Percentiles rank a stretch among this genome's conserved stretches.
Evolutionary conservation across 1,140 invertebrate species (phyloP).

Genomic region (Drosophila pallidifrons): DNA sequence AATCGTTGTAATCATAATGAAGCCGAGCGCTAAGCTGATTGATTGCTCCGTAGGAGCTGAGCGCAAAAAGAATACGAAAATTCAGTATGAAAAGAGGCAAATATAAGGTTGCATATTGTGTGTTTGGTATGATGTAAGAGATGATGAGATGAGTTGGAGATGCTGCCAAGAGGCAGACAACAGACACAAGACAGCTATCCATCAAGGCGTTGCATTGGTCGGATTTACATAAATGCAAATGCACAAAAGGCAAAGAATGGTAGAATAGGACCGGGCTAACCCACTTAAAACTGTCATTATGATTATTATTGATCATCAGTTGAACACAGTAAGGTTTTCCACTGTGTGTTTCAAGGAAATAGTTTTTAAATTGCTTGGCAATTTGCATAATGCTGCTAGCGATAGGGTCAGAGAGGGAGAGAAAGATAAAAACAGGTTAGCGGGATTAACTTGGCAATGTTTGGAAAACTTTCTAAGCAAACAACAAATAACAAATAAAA

Average conservation of each 20-base stretch:
- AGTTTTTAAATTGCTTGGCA: constrained; percentile 48
- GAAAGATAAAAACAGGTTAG: constrained; percentile 56
- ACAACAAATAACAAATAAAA: constrained; percentile 41
- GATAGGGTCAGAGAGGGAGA: constrained; percentile 9
- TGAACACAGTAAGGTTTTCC: background rate
- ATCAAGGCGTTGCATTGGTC: constrained; percentile 53
- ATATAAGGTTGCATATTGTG: constrained; percentile 36
- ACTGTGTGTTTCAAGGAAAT: constrained; percentile 5
- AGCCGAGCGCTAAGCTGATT: constrained; percentile 77
- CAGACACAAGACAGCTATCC: constrained; percentile 63
- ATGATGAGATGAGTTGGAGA: constrained; percentile 11
- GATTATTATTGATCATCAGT: constrained; percentile 82
- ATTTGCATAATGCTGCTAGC: constrained; percentile 66
- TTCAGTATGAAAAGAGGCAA: constrained; percentile 24
- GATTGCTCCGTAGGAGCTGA: constrained; percentile 57
- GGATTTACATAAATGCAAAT: constrained; percentile 66
- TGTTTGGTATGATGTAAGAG: constrained; percentile 61
- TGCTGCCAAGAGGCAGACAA: background rate
- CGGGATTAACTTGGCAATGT: constrained; percentile 73
- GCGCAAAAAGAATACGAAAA: constrained; percentile 18
- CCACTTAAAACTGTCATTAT: constrained; percentile 82
- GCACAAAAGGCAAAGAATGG: constrained; percentile 23
- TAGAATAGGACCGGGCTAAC: constrained; percentile 59
- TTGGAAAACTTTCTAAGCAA: constrained; percentile 78
- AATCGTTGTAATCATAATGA: constrained; percentile 69